Evolutionary conservation across 2,797 vertebrate genomes (phyloP).

Genomic region (Neosalanx taihuensis): DNA sequence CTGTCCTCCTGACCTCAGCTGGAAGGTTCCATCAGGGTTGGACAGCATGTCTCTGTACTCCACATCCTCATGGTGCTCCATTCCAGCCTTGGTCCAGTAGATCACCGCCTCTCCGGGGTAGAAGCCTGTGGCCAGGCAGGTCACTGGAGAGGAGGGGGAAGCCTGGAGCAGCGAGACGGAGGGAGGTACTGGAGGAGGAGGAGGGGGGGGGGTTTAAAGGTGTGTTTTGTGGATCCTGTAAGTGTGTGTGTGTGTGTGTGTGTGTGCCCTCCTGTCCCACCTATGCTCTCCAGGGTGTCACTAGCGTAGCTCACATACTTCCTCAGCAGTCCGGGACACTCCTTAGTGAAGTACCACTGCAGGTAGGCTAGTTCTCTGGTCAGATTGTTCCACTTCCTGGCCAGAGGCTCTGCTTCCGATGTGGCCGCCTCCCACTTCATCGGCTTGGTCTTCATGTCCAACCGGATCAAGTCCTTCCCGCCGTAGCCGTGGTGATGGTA

Average conservation of each 20-base stretch:
- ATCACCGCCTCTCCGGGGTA: constrained; percentile 33
- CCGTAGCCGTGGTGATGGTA: not conserved
- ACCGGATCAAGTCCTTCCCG: not conserved
- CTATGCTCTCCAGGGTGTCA: no score
- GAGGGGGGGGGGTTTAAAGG: not conserved
- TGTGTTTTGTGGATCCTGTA: not conserved
- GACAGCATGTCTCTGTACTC: constrained; percentile 36
- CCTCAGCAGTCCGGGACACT: no score
- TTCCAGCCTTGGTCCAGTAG: constrained; percentile 15
- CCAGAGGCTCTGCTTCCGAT: not conserved
- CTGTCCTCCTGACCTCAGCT: constrained; percentile 21
- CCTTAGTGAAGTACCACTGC: no score
- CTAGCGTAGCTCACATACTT: no score
- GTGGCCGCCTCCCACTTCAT: not conserved
- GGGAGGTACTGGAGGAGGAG: constrained; percentile 6
- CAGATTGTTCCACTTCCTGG: no score
- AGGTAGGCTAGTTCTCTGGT: no score
- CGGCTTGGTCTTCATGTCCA: not conserved
- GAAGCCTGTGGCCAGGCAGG: constrained; percentile 36
- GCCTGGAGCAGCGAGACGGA: not conserved
- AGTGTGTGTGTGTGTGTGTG: not conserved
- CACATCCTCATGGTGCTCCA: constrained; percentile 15
- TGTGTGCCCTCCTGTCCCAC: no score
- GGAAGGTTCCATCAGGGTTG: constrained; percentile 35
- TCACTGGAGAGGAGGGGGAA: not conserved